Base-by-base conservation (phyloP, 2,888 invertebrate species). In the Drosophila diplacantha region DNA sequence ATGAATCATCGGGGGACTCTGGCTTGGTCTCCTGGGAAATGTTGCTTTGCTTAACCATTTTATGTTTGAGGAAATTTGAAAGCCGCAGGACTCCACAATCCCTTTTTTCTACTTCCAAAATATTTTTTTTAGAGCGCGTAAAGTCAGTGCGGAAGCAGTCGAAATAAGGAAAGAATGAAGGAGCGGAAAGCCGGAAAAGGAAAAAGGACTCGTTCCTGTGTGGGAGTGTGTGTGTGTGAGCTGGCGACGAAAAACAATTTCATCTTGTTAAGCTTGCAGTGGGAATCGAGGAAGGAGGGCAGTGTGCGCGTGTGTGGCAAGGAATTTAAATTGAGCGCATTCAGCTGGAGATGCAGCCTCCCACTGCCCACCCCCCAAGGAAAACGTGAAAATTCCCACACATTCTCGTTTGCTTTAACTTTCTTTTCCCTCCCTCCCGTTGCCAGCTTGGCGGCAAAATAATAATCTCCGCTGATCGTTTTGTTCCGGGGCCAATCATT, bases 111-210 rank as follows among this genome's bases (percentile, higher is more conserved):
- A 6, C 14, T 7, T 5, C 20, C 18, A 26, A 43, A 26, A 47
- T 47, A 77, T 35, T 37, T 68, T 46, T 18, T 22, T 18, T 18
- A 12, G 20, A 24, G 20, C 39, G 41, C 26, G 16, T 18, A 62
- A 76, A 76, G 71, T 67, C 71, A 66, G 55, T 41, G 62, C 54
- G 38, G 49, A 47, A 29, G 31, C 39, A 41, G 18, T 3, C 22
- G 5, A 41, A 58, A 34, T 32, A 47, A 38, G 24, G 24, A 18
- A 26, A 20, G 22, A 37, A 51, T 57, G 60, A 73, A 70, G 60
- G 62, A 69, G 55, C 37, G 57, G 47, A 53, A 22, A 26, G 32
- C 26, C 49, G 62, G 54, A 47, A 54, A 29, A 22, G 43, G 55
- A 53, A 71, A 24, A 26, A 18, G 26, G 22, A 35, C 34, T 35